These are phyloP conservation scores for Laspeyria flexula DNA, from an alignment of 2,888 invertebrate genomes.

Conservation along the genomic window DNA sequence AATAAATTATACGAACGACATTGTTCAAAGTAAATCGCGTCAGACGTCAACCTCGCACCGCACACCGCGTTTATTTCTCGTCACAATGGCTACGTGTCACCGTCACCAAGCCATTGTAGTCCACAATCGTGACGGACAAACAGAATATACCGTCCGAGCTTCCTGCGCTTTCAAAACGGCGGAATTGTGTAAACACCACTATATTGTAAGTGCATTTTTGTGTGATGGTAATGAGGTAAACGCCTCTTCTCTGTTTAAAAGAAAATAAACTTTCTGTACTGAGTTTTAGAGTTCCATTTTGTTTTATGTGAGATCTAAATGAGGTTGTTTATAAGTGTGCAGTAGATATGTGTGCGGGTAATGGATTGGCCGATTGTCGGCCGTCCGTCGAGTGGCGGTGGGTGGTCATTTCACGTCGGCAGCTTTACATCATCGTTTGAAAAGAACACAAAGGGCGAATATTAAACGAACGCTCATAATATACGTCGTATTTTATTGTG, in stretches of 20 bases:
- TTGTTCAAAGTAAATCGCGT: constrained; percentile 47
- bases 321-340: constrained; percentile 36
- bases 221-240: constrained; percentile 18
- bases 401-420: constrained; percentile 71
- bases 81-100: constrained; percentile 54
- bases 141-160: constrained; percentile 67
- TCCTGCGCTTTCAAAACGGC: constrained; percentile 73
- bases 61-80: constrained; percentile 50
- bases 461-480: constrained; percentile 53
- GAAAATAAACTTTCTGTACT: constrained; percentile 6
- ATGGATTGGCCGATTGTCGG: constrained; percentile 74
- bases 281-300: not conserved
- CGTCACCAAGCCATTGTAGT: constrained; percentile 59
- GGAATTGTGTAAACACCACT: constrained; percentile 67
- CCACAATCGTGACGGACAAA: constrained; percentile 66
- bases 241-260: not conserved
- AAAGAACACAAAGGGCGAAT: constrained; percentile 64
- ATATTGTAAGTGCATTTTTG: constrained; percentile 56
- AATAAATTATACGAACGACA: constrained; percentile 51
- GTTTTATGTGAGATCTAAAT: constrained; percentile 4
- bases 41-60: constrained; percentile 53
- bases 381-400: constrained; percentile 60
- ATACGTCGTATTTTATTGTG: constrained; percentile 41
- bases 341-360: constrained; percentile 61
- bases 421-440: constrained; percentile 62